phyloP scores from a whole-genome alignment of 1,140 invertebrate genomes.

The Berghia stephanieae region DNA sequence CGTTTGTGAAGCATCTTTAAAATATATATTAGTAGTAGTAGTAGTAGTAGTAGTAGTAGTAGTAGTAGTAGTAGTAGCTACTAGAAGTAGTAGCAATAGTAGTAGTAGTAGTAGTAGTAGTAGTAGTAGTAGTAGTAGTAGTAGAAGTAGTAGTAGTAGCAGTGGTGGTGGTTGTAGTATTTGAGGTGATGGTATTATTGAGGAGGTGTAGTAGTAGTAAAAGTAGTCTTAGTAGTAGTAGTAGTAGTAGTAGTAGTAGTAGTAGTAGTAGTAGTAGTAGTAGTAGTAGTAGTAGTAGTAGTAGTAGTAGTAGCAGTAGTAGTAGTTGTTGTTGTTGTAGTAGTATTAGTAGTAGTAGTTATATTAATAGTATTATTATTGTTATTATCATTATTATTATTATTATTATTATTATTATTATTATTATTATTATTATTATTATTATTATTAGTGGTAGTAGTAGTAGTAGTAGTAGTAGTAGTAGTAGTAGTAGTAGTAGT shows the following conservation, averaged over 20 bases:
- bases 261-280: slow-evolving; percentile 22
- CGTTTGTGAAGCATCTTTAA: too few species aligned
- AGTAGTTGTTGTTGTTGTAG: slow-evolving; percentile 7
- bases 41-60: too few species aligned
- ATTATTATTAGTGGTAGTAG: not conserved
- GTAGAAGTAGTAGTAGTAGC: too few species aligned
- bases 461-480: slow-evolving; percentile 18
- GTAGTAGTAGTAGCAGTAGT: not conserved
- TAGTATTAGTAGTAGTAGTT: slow-evolving; percentile 13
- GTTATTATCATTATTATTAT: not conserved
- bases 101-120: too few species aligned
- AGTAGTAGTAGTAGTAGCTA: too few species aligned
- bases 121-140: too few species aligned
- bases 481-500: slow-evolving; percentile 18
- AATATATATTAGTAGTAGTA: too few species aligned
- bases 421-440: not conserved
- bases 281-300: slow-evolving; percentile 20
- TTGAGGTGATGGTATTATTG: not conserved
- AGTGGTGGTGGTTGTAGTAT: too few species aligned
- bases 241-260: slow-evolving; percentile 22
- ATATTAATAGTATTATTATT: slow-evolving; percentile 8
- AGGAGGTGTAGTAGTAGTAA: not conserved
- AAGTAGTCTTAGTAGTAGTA: slow-evolving; percentile 16
- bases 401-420: slow-evolving; percentile 1
- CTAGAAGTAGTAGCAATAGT: too few species aligned